Percentiles rank a stretch among this genome's conserved stretches.
phyloP scores from a whole-genome alignment of 2,888 invertebrate species.

The Timema cristinae region DNA sequence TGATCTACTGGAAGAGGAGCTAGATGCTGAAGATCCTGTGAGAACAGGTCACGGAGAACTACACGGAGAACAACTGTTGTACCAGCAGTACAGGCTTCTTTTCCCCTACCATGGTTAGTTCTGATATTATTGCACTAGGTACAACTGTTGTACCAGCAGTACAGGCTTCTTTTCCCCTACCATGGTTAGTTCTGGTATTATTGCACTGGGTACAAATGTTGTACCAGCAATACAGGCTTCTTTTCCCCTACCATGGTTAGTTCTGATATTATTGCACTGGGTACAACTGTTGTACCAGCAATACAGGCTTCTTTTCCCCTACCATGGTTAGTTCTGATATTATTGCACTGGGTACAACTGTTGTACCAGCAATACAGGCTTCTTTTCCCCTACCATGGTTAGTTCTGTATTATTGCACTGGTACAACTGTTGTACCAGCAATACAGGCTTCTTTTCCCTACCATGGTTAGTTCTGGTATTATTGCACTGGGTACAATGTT shows the following conservation, averaged over 20 bases:
- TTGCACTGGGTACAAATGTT: too few relatives aligned
- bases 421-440: too few relatives aligned
- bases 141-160: conserved; percentile 27
- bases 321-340: conserved; percentile 18
- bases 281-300: conserved; percentile 24
- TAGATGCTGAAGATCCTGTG: conserved; percentile 47
- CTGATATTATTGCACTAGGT: neutral
- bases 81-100: conserved; percentile 29
- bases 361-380: conserved; percentile 26
- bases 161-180: conserved; percentile 29
- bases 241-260: conserved; percentile 28
- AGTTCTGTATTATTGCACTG: too few relatives aligned
- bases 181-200: conserved; percentile 17
- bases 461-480: too few relatives aligned
- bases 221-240: conserved; percentile 23
- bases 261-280: neutral
- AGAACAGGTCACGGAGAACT: conserved; percentile 24
- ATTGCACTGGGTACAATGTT: too few relatives aligned
- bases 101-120: conserved; percentile 29
- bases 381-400: conserved; percentile 20
- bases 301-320: conserved; percentile 30
- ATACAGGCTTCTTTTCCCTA: neutral
- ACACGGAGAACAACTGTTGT: conserved; percentile 27
- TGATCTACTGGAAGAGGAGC: conserved; percentile 49
- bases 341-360: conserved; percentile 12